A percentile compares a stretch with the other conserved stretches of the same genome.
Evolutionary conservation across 2,113 vertebrate species (phyloP).

Genomic region (Elachura formosa): DNA sequence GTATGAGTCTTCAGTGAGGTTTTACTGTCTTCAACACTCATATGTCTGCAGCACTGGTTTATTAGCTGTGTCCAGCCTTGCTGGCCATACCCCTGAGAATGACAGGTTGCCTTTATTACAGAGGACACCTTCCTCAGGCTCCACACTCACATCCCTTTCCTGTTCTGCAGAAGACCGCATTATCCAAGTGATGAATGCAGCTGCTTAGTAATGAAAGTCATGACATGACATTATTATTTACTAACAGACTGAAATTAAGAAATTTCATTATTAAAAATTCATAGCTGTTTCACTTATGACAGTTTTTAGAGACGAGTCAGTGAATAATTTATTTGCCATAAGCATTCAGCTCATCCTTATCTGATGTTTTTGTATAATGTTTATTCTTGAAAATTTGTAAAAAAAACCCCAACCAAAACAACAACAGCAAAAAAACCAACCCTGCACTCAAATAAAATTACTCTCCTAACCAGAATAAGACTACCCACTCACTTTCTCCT

Average conservation of each 20-base stretch:
- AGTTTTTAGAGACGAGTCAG: background rate
- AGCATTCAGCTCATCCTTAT: background rate
- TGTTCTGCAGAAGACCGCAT: background rate
- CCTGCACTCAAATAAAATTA: background rate
- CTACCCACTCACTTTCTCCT: background rate
- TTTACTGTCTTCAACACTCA: background rate
- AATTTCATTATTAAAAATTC: background rate
- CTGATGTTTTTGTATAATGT: background rate
- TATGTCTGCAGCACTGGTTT: background rate
- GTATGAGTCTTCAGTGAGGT: background rate
- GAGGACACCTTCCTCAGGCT: background rate
- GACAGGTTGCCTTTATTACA: background rate
- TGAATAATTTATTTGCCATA: background rate
- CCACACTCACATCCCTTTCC: background rate
- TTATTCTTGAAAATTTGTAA: background rate
- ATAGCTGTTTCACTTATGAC: background rate
- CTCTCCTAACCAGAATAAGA: background rate
- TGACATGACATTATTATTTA: background rate
- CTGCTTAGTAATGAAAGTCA: background rate
- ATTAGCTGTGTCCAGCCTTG: background rate
- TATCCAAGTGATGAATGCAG: background rate
- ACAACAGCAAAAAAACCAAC: accelerated
- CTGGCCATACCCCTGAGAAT: background rate
- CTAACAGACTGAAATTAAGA: background rate
- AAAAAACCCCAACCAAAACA: background rate